A percentile compares a stretch with the other conserved stretches of the same genome.
These are phyloP conservation scores for Hirundo rustica DNA, from an alignment of 2,797 vertebrate genomes.

Conservation along the genomic window DNA sequence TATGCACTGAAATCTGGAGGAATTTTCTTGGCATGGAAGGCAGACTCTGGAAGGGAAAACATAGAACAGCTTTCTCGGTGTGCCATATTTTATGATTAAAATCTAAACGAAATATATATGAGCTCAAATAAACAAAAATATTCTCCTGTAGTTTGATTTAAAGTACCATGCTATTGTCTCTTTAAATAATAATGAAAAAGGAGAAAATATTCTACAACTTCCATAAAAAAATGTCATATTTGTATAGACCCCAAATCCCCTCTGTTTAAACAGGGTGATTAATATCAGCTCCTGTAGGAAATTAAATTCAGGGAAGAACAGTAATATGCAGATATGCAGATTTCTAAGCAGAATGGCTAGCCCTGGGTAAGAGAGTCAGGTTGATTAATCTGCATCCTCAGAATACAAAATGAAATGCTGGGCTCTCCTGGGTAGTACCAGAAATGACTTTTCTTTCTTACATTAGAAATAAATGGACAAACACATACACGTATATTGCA, in stretches of 20 bases:
- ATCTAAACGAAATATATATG: slow-evolving; percentile 44
- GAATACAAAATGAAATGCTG: slow-evolving; percentile 87
- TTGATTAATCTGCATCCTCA: slow-evolving; percentile 89
- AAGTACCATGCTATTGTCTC: slow-evolving; percentile 64
- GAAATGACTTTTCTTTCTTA: slow-evolving; percentile 80
- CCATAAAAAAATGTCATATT: slow-evolving; percentile 79
- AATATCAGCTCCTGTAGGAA: slow-evolving; percentile 97
- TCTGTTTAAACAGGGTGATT: slow-evolving; percentile 96
- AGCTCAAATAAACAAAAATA: slow-evolving; percentile 35
- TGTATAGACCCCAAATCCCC: slow-evolving; percentile 86
- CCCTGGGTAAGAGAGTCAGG: slow-evolving; percentile 80
- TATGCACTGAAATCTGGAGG: neutral
- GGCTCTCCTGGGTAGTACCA: slow-evolving; percentile 79
- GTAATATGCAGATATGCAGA: slow-evolving; percentile 90
- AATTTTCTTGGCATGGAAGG: neutral
- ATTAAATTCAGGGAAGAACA: slow-evolving; percentile 88
- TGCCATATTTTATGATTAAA: slow-evolving; percentile 33
- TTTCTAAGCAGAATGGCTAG: slow-evolving; percentile 84
- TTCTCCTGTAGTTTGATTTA: slow-evolving; percentile 33
- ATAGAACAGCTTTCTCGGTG: neutral
- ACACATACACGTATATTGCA: slow-evolving; percentile 55
- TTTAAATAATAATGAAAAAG: slow-evolving; percentile 72
- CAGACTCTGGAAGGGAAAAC: neutral
- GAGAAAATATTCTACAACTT: slow-evolving; percentile 69
- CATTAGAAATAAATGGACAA: slow-evolving; percentile 68